These are phyloP conservation scores for Drosophila setifemur DNA, from an alignment of 1,140 invertebrate species.

Conservation along the genomic window DNA sequence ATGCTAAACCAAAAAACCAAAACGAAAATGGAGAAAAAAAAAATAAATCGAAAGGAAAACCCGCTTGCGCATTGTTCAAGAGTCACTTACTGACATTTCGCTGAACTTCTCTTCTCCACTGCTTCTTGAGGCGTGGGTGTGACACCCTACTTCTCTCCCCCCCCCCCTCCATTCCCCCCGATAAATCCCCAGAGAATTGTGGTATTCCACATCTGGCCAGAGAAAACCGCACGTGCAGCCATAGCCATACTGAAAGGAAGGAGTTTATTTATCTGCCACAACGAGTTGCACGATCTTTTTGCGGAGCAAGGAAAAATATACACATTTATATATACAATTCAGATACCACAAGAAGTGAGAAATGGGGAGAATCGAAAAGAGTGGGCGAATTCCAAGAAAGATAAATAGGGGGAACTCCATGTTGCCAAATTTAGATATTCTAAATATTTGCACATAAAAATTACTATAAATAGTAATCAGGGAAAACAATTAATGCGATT, in stretches of 20 bases:
- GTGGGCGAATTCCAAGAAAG: neutral
- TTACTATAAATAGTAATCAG: too few relatives aligned
- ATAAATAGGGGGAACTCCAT: too few relatives aligned
- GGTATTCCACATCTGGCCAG: constrained; percentile 29
- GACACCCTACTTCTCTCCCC: constrained; percentile 18
- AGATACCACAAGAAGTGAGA: neutral
- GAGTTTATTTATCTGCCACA: constrained; percentile 60
- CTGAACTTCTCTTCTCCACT: constrained; percentile 48
- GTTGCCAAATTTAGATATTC: too few relatives aligned
- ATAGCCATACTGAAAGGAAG: neutral
- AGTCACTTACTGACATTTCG: constrained; percentile 59
- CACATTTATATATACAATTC: neutral
- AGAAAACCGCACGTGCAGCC: constrained; percentile 51
- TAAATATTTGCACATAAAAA: too few relatives aligned
- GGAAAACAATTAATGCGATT: too few relatives aligned
- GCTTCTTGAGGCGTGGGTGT: constrained; percentile 36
- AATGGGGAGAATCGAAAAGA: neutral
- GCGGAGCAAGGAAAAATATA: neutral
- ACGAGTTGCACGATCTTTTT: constrained; percentile 64
- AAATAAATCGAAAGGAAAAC: constrained; percentile 27
- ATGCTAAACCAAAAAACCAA: constrained; percentile 1
- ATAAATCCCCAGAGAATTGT: neutral
- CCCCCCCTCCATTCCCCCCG: neutral
- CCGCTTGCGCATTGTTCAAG: constrained; percentile 14
- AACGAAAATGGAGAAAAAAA: neutral